A percentile compares a stretch with the other conserved stretches of the same genome.
phyloP scores from a whole-genome alignment of 2,113 vertebrate genomes.

The Takifugu bimaculatus region DNA sequence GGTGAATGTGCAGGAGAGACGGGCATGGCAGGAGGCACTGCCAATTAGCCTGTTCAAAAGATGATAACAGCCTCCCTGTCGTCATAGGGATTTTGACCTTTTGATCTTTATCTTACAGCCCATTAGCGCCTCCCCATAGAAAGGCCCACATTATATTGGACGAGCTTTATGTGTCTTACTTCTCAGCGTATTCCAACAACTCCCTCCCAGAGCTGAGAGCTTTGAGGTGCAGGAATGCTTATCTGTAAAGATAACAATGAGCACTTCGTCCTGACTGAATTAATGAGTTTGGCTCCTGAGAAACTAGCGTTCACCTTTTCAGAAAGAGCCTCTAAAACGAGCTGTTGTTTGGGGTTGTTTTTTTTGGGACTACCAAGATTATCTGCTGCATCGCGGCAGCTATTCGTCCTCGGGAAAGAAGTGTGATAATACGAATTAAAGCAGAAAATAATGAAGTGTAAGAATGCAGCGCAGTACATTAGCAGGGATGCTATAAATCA shows the following conservation, averaged over 20 bases:
- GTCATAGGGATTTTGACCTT: slow-evolving; percentile 34
- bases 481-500: too few relatives aligned
- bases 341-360: not conserved
- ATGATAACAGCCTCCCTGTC: slow-evolving; percentile 21
- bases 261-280: slow-evolving; percentile 32
- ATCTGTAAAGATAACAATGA: slow-evolving; percentile 43
- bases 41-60: slow-evolving; percentile 26
- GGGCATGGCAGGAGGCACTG: not conserved
- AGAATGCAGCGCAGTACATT: too few relatives aligned
- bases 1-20: too few relatives aligned
- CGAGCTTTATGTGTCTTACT: slow-evolving; percentile 36
- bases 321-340: slow-evolving; percentile 9
- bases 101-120: slow-evolving; percentile 37
- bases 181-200: slow-evolving; percentile 24
- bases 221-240: slow-evolving; percentile 43
- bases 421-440: not conserved
- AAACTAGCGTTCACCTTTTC: slow-evolving; percentile 20
- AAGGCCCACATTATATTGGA: slow-evolving; percentile 29
- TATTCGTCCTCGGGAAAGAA: not conserved
- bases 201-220: slow-evolving; percentile 18
- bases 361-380: not conserved
- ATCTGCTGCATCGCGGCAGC: not conserved
- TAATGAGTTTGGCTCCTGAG: slow-evolving; percentile 44
- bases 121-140: slow-evolving; percentile 30
- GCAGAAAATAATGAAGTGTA: not conserved